phyloP scores from a whole-genome alignment of 2,888 invertebrate genomes.

The Heliconius ismenius region DNA sequence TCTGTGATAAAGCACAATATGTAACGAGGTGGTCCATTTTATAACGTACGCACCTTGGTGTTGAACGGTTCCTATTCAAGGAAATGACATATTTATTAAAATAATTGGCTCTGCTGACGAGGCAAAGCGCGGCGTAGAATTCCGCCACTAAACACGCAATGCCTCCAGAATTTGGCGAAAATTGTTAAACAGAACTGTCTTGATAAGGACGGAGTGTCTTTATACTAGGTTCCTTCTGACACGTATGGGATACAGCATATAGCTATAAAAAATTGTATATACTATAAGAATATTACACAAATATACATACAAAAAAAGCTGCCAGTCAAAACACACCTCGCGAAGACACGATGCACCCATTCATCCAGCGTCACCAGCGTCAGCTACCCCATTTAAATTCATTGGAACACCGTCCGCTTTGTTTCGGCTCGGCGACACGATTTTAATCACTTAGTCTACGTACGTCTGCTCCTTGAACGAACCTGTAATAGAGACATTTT shows the following conservation, averaged over 20 bases:
- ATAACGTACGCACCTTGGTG: too few relatives aligned
- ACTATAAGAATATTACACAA: background rate
- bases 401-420: constrained; percentile 69
- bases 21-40: too few relatives aligned
- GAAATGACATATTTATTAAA: too few relatives aligned
- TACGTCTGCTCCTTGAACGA: constrained; percentile 48
- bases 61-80: too few relatives aligned
- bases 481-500: constrained; percentile 43
- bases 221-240: too few relatives aligned
- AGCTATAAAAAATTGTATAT: background rate
- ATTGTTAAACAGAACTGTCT: too few relatives aligned
- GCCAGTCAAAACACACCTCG: constrained; percentile 28
- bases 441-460: constrained; percentile 77
- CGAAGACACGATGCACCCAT: constrained; percentile 49
- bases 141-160: too few relatives aligned
- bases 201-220: too few relatives aligned
- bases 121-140: background rate
- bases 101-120: too few relatives aligned
- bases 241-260: background rate
- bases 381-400: constrained; percentile 67
- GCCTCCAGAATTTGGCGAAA: too few relatives aligned
- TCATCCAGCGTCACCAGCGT: constrained; percentile 45
- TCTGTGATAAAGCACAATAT: too few relatives aligned
- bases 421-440: constrained; percentile 65
- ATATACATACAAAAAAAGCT: background rate